Evolutionary conservation across 2,113 vertebrate genomes (phyloP), one percentile per base, ranked within the genome.

Genomic region (Amblyopsis rosae): DNA sequence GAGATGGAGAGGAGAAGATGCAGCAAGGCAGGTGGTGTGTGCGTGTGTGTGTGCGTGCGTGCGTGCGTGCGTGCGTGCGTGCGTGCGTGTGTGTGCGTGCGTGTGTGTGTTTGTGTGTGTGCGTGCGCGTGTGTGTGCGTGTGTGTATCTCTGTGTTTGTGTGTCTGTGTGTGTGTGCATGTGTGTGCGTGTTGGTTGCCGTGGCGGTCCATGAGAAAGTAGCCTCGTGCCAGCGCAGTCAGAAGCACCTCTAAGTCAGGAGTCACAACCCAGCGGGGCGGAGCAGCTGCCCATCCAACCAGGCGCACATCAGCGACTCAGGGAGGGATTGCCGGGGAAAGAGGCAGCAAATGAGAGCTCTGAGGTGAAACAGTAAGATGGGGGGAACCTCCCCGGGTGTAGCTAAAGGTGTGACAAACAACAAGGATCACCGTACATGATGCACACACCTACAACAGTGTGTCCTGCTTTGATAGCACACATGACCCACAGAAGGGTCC

Each of bases 401-500:
- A 16, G 51, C 6, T 12, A 13, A n/a, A 54, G 13, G n/a, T n/a
- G 53, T 8, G 53, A 51, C 3, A 51, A 12, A 51, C 50, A 51
- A 15, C 11, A 15, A 51, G 50, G 11, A 51, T 16, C 9, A 13
- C 15, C 15, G 50, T 10, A 17, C 15, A 12, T 10, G 19, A 55
- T 54, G 41, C 32, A 71, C 65, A 81, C 26, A 26, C 26, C 2
- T 26, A 26, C 26, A 26, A 26, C 26, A 26, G 69, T 1, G 9
- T 53, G 62, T 59, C 17, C 3, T 32, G 71, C 64, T 76, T 67
- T 77, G 79, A 72, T 70, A 83, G 74, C 71, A 79, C 74, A 86
- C 80, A 70, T 71, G 77, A 86, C 73, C 75, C 74, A 59, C 53
- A 0, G 55, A 65, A 73, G 64, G 84, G 88, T 88, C 83, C 80